These are phyloP conservation scores for Galerucella nymphaeae DNA, from an alignment of 2,888 invertebrate genomes.

Conservation along the genomic window DNA sequence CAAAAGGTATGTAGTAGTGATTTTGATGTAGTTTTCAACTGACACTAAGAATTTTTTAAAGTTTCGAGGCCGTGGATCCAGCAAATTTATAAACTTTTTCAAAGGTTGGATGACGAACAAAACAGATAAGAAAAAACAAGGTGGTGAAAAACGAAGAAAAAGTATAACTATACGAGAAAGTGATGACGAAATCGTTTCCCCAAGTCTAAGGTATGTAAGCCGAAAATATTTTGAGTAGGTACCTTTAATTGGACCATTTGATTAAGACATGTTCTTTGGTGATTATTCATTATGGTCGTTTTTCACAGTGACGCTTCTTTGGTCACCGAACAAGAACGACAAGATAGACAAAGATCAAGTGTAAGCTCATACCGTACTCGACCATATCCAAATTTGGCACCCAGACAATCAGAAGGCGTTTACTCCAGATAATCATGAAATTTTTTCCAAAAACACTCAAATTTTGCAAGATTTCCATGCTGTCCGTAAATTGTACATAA, in stretches of 20 bases:
- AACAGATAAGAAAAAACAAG: background rate
- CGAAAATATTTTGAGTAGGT: background rate
- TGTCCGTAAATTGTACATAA: too few relatives aligned
- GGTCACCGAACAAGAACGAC: background rate
- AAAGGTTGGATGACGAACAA: background rate
- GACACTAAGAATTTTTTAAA: background rate
- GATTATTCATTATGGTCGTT: background rate
- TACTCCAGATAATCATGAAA: background rate
- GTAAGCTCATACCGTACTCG: background rate
- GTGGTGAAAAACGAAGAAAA: background rate
- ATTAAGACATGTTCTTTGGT: background rate
- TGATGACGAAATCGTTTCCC: background rate
- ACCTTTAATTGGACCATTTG: too few relatives aligned
- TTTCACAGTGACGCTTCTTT: background rate
- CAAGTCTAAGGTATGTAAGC: background rate
- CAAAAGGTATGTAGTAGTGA: background rate
- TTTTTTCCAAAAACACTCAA: background rate
- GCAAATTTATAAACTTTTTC: conserved; percentile 6
- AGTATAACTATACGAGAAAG: conserved; percentile 9
- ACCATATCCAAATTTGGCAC: background rate
- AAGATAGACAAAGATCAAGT: background rate
- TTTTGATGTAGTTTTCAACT: background rate
- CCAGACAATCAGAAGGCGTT: background rate
- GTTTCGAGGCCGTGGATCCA: background rate
- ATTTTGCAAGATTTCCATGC: too few relatives aligned